Evolutionary conservation across 2,113 vertebrate genomes (phyloP), one percentile per base, ranked within the genome.

Genomic region (Miniopterus natalensis): DNA sequence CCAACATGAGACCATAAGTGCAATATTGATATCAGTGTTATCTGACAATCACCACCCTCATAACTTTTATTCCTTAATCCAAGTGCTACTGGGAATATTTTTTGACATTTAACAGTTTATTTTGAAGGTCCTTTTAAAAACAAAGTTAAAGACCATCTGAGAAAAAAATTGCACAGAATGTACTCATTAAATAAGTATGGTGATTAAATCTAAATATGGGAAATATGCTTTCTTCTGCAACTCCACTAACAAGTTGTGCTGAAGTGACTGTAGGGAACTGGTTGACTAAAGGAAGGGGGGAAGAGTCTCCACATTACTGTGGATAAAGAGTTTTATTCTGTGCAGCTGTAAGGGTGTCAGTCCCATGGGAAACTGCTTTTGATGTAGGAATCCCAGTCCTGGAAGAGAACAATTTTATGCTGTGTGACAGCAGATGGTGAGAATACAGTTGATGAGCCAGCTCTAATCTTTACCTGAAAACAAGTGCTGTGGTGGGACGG

Each of bases 151-250:
- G 97, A 97, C 92, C 97, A 97, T 97, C 65, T 92, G 66, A 98
- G 96, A 96, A 96, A 95, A 95, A 97, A 95, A 98, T 57, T 96
- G 96, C 97, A 97, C 96, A 97, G 96, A 97, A 92, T 97, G 98
- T 20, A 92, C 88, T 98, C 97, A 98, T 98, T 99, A 98, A 98
- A 98, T 98, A 98, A 98, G 97, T 90, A 81, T 83, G 80, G 61
- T 71, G 66, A 96, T 92, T 98, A 91, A 96, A 94, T 90, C 96
- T 96, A 98, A 70, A 75, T 95, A 97, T 96, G 95, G 90, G 94
- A 97, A 96, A 95, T 93, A 73, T 10, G 61, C 81, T 95, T 78
- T 96, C 94, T 61, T 97, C 94, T 96, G 94, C 6, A 12, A 95
- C 85, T 97, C 97, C 8, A 57, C 96, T 97, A 90, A 96, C 95